Evolutionary conservation across 2,888 invertebrate genomes (phyloP).

Genomic region (Synergus umbraculus): DNA sequence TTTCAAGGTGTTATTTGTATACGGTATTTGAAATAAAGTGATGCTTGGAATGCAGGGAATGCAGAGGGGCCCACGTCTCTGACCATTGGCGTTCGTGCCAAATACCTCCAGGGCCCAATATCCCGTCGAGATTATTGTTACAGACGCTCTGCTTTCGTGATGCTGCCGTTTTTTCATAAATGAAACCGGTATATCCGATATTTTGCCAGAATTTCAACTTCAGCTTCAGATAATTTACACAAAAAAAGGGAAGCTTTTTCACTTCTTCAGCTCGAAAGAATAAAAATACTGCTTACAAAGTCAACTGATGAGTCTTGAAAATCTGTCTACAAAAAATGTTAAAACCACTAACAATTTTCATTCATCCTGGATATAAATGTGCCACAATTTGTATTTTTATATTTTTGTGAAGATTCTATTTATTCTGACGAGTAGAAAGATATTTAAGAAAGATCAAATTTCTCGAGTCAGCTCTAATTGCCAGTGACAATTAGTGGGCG

Average conservation of each 20-base stretch:
- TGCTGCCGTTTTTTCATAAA: slow-evolving; percentile 37
- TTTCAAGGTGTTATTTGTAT: no score
- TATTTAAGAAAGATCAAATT: no score
- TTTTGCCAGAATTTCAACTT: slow-evolving; percentile 32
- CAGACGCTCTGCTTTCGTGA: slow-evolving; percentile 39
- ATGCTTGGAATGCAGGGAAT: slow-evolving; percentile 62
- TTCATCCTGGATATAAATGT: no score
- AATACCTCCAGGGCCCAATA: slow-evolving; percentile 56
- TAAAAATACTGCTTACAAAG: no score
- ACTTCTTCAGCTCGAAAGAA: not conserved
- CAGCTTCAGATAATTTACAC: not conserved
- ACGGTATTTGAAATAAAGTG: slow-evolving; percentile 45
- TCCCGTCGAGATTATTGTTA: slow-evolving; percentile 42
- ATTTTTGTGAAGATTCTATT: no score
- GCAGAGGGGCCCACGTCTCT: slow-evolving; percentile 55
- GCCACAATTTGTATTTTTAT: no score
- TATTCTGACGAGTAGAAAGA: no score
- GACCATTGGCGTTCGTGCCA: slow-evolving; percentile 54
- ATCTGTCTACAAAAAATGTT: no score
- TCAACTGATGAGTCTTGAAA: no score
- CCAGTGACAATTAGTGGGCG: not conserved
- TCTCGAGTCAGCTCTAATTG: not conserved
- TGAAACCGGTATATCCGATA: slow-evolving; percentile 28
- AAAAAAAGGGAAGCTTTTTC: not conserved
- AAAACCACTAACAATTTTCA: no score